Percentiles rank a stretch among this genome's conserved stretches.
These are phyloP conservation scores for Tupiocoris notatus DNA, from an alignment of 2,888 invertebrate species.

Conservation along the genomic window DNA sequence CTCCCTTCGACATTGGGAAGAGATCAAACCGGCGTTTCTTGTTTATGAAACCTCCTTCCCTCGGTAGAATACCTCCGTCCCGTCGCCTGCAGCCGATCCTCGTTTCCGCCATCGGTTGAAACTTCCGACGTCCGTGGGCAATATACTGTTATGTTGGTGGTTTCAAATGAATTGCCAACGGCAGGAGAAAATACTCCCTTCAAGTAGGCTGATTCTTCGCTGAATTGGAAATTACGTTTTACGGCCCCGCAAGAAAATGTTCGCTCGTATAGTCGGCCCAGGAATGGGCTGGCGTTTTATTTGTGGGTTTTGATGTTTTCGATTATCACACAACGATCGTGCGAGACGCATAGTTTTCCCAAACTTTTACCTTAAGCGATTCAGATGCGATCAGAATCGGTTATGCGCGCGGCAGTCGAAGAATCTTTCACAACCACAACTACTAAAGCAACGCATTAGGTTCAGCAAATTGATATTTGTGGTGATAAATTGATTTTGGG, in stretches of 20 bases:
- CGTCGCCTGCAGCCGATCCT: constrained; percentile 1
- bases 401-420: too few relatives aligned
- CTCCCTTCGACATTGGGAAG: not conserved
- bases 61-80: constrained; percentile 5
- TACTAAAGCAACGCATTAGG: too few relatives aligned
- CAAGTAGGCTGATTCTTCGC: not conserved
- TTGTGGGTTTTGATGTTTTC: not conserved
- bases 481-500: too few relatives aligned
- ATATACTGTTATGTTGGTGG: constrained; percentile 23
- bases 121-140: constrained; percentile 18
- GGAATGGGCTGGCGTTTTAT: not conserved
- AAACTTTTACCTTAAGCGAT: too few relatives aligned
- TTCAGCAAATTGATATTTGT: too few relatives aligned
- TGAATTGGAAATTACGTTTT: not conserved
- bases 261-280: not conserved
- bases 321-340: too few relatives aligned
- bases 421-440: too few relatives aligned
- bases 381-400: too few relatives aligned
- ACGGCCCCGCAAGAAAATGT: not conserved
- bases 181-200: not conserved
- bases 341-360: too few relatives aligned
- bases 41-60: constrained; percentile 28
- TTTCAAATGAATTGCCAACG: constrained; percentile 12
- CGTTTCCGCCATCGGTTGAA: not conserved
- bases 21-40: constrained; percentile 3